Evolutionary conservation across 1,140 invertebrate species (phyloP).

Genomic region (Heterodera schachtii): DNA sequence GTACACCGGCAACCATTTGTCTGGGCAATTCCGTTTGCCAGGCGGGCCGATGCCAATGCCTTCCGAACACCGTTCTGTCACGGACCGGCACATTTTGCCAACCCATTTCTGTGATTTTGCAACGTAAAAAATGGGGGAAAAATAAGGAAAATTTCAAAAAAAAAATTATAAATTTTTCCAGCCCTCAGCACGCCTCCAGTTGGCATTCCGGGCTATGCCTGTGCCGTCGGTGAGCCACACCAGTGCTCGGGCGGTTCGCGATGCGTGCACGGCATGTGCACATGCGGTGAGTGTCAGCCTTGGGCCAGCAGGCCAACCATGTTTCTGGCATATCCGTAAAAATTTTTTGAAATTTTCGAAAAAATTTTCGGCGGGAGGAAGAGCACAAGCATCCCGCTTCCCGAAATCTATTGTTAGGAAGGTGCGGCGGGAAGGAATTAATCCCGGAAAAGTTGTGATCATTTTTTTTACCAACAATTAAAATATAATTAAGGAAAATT

Average conservation of each 20-base stretch:
- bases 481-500: too few relatives aligned
- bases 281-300: constrained; percentile 28
- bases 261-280: constrained; percentile 51
- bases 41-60: constrained; percentile 45
- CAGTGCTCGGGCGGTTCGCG: constrained; percentile 42
- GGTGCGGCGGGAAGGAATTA: too few relatives aligned
- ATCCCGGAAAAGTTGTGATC: too few relatives aligned
- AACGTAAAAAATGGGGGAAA: constrained; percentile 24
- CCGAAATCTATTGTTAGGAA: too few relatives aligned
- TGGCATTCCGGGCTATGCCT: constrained; percentile 21
- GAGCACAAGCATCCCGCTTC: too few relatives aligned
- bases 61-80: constrained; percentile 49
- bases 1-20: constrained; percentile 40
- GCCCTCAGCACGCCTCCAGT: constrained; percentile 29
- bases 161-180: constrained; percentile 7
- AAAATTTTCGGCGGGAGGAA: too few relatives aligned
- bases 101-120: constrained; percentile 42
- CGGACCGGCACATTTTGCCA: constrained; percentile 39
- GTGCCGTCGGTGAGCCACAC: constrained; percentile 23
- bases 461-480: too few relatives aligned
- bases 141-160: not conserved
- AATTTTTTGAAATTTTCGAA: too few relatives aligned
- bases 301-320: too few relatives aligned
- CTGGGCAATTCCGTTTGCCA: constrained; percentile 47
- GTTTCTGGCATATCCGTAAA: too few relatives aligned